phyloP scores from a whole-genome alignment of 2,888 invertebrate genomes.

The Acanthosepion pharaonis region DNA sequence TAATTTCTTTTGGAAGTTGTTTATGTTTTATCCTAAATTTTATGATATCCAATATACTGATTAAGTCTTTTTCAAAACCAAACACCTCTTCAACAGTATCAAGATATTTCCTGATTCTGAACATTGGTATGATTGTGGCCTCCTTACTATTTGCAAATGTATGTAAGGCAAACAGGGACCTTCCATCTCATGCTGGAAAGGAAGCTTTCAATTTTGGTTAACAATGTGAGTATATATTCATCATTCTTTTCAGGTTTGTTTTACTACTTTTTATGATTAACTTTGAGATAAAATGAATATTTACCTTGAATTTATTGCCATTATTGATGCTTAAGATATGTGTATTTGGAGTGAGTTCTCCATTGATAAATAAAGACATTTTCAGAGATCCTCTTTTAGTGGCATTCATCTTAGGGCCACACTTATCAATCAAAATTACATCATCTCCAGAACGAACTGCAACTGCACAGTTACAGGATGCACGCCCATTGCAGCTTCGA shows the following conservation, averaged over 20 bases:
- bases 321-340: constrained; percentile 51
- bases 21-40: too few species aligned
- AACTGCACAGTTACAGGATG: constrained; percentile 64
- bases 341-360: constrained; percentile 57
- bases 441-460: constrained; percentile 59
- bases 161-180: too few species aligned
- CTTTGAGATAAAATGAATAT: neutral
- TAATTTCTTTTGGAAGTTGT: too few species aligned
- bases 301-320: constrained; percentile 55
- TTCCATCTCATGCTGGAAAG: too few species aligned
- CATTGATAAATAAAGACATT: constrained; percentile 55
- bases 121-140: too few species aligned
- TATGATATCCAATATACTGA: too few species aligned
- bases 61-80: too few species aligned
- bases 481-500: constrained; percentile 54
- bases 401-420: constrained; percentile 51
- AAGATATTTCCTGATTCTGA: too few species aligned
- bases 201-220: too few species aligned
- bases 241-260: neutral
- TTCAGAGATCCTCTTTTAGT: constrained; percentile 49
- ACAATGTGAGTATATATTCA: too few species aligned
- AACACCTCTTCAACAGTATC: too few species aligned
- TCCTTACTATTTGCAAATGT: too few species aligned
- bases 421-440: constrained; percentile 60
- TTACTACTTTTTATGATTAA: neutral